These are phyloP conservation scores for Drosophila saltans DNA, from an alignment of 1,140 invertebrate genomes.

Conservation along the genomic window DNA sequence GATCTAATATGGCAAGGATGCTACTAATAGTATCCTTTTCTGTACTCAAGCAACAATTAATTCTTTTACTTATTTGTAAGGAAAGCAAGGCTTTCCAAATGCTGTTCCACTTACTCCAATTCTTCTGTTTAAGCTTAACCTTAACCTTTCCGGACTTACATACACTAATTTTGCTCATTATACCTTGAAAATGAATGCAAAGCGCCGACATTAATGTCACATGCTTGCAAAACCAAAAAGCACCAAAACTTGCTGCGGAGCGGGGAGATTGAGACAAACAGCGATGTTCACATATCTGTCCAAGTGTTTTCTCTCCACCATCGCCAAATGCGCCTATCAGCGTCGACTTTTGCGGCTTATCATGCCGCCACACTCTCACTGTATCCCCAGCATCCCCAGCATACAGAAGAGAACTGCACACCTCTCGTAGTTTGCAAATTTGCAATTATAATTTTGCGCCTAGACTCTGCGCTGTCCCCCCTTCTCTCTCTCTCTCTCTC, in stretches of 20 bases:
- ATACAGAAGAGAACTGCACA: background rate
- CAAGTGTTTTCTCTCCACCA: background rate
- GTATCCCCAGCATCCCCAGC: conserved; percentile 14
- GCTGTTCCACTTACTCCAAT: conserved; percentile 12
- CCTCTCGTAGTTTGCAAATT: conserved; percentile 57
- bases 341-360: conserved; percentile 51
- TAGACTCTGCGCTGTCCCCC: conserved; percentile 17
- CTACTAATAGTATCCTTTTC: too few species aligned
- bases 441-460: conserved; percentile 82
- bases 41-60: background rate
- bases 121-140: conserved; percentile 55
- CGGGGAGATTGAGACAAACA: background rate
- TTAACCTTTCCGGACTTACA: conserved; percentile 32
- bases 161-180: conserved; percentile 54
- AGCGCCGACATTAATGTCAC: conserved; percentile 73
- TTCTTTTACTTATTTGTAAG: background rate
- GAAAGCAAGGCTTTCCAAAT: background rate
- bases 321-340: conserved; percentile 51
- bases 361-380: conserved; percentile 78
- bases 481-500: background rate
- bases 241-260: too few species aligned
- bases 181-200: conserved; percentile 73
- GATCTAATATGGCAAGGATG: too few species aligned
- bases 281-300: conserved; percentile 24
- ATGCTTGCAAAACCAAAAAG: background rate